Conservation (phyloP, 53 echinoderm and acorn worm species). For the Henricia sp. region DNA sequence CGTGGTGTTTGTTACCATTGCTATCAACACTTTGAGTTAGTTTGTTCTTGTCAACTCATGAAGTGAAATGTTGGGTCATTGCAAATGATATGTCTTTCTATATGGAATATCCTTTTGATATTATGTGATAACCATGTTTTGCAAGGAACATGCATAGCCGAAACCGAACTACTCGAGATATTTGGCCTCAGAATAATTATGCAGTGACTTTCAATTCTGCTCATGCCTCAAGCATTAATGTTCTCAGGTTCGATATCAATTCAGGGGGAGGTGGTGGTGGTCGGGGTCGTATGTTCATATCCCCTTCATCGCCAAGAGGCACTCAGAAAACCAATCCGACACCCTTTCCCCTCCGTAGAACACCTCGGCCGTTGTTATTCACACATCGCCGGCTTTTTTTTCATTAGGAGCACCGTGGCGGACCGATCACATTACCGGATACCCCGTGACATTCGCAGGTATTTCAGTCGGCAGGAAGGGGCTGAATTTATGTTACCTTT, state of each 20-base stretch:
- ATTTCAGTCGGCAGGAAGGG: not conserved
- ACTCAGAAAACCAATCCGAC: constrained; percentile 26
- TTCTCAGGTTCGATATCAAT: too few species aligned
- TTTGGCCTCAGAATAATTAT: too few species aligned
- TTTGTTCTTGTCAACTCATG: too few species aligned
- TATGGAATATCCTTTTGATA: too few species aligned
- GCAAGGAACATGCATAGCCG: too few species aligned
- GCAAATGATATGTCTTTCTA: too few species aligned
- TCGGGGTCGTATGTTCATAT: not conserved
- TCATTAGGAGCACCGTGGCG: constrained; percentile 9
- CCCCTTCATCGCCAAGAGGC: not conserved
- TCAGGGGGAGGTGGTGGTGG: not conserved
- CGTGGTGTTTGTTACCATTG: too few species aligned
- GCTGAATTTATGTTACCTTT: not conserved
- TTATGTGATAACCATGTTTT: too few species aligned
- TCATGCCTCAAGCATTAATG: not conserved
- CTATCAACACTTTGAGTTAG: too few species aligned
- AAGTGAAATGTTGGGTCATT: too few species aligned
- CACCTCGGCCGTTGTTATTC: constrained; percentile 43
- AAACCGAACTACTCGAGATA: too few species aligned
- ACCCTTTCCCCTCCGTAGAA: constrained; percentile 14
- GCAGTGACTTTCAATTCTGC: too few species aligned
- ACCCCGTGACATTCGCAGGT: constrained; percentile 2
- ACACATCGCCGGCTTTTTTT: constrained; percentile 15
- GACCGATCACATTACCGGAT: constrained; percentile 15